Conservation (phyloP, 2,113 vertebrate genomes). For the Hippolais icterina region DNA sequence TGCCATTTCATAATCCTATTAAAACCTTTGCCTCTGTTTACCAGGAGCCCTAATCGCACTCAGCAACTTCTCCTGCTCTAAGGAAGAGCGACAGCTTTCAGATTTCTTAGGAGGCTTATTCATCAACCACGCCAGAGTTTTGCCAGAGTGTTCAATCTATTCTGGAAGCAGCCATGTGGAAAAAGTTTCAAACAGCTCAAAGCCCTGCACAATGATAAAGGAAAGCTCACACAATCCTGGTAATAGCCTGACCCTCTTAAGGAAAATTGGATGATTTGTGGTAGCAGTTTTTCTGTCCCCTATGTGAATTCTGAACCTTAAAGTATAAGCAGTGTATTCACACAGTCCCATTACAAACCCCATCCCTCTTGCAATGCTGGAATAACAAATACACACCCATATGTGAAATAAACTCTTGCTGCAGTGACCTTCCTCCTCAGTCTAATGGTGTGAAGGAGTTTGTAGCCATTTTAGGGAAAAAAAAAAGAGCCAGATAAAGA, state of each 20-base stretch:
- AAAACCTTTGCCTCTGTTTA: constrained; percentile 53
- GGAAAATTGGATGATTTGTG: constrained; percentile 70
- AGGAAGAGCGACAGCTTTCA: constrained; percentile 55
- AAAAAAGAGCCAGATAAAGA: neutral
- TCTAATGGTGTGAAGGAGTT: constrained; percentile 26
- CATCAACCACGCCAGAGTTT: constrained; percentile 23
- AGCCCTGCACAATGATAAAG: constrained; percentile 56
- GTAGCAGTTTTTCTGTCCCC: constrained; percentile 43
- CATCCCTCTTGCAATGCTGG: neutral
- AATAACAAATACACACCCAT: constrained; percentile 22
- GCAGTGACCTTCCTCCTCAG: constrained; percentile 30
- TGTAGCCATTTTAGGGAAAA: constrained; percentile 6
- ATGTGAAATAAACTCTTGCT: neutral
- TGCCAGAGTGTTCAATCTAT: constrained; percentile 45
- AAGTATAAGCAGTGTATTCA: neutral
- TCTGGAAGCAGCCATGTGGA: constrained; percentile 57
- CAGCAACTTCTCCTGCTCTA: neutral
- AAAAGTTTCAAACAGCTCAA: constrained; percentile 62
- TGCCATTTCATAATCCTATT: constrained; percentile 55
- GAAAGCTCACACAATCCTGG: constrained; percentile 61
- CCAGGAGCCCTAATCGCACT: neutral
- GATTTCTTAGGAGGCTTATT: constrained; percentile 54
- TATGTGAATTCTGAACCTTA: constrained; percentile 38
- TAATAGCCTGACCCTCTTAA: constrained; percentile 68
- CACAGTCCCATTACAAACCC: constrained; percentile 6